Conservation (phyloP, 92 coral and sea anemone species). For the Porites cylindrica region DNA sequence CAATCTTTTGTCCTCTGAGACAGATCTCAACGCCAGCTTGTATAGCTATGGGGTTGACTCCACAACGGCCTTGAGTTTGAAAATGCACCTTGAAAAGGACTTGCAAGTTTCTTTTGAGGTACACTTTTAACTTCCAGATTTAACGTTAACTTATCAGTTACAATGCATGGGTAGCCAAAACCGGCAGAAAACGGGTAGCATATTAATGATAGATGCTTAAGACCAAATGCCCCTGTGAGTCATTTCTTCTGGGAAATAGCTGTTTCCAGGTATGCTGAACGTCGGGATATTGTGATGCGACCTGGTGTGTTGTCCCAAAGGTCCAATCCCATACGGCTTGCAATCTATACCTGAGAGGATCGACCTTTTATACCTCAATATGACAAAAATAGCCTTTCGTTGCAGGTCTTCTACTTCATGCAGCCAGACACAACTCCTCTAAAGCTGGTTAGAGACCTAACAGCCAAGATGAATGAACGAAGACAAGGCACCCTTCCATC, state of each 20-base stretch:
- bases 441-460: constrained; percentile 64
- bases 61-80: constrained; percentile 73
- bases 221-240: too few relatives aligned
- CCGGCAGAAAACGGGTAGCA: too few relatives aligned
- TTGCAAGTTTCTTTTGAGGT: constrained; percentile 89
- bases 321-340: too few relatives aligned
- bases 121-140: neutral
- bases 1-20: constrained; percentile 54
- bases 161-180: too few relatives aligned
- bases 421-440: constrained; percentile 83
- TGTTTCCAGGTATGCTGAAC: too few relatives aligned
- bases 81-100: constrained; percentile 66
- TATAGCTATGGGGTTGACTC: constrained; percentile 87
- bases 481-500: neutral
- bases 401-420: constrained; percentile 88
- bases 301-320: too few relatives aligned
- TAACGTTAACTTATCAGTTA: neutral
- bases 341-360: too few relatives aligned
- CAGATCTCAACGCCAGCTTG: constrained; percentile 73
- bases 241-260: too few relatives aligned
- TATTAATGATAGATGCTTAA: too few relatives aligned
- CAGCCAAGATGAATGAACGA: constrained; percentile 20
- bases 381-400: neutral
- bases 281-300: too few relatives aligned
- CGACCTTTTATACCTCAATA: too few relatives aligned